Evolutionary conservation across 1,140 invertebrate species (phyloP), one percentile per base, ranked within the genome.

Genomic region (Sarcophaga peregrina): DNA sequence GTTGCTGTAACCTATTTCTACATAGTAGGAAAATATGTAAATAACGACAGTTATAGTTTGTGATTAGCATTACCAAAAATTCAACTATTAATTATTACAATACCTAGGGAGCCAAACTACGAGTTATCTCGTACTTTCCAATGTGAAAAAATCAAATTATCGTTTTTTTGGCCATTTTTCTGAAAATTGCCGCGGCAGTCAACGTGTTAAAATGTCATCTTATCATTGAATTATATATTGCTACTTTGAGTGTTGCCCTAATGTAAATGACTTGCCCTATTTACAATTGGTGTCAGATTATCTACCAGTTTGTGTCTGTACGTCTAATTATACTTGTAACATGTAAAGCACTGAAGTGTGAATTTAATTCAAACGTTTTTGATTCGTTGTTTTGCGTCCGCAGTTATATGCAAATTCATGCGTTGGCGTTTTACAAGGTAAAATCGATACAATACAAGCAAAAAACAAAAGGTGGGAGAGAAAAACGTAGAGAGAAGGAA

Each of bases 361-460:
- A 78, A 47, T 78, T 78, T 48, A 52, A 78, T 78, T 78, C 47
- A 78, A 78, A 52, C 75, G 48, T 5, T 78, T 13, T 78, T 47
- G n/a, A 76, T 47, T 76, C 68, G 17, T 47, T 76, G 47, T 78
- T 48, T 17, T 37, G 25, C 20, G 47, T 48, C 47, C n/a, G 47
- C 20, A n/a, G 47, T 78, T 50, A 78, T 78, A 78, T 78, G 75
- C 75, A 78, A 78, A 78, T 78, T 10, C 17, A 17, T 78, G 75
- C 75, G 75, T 78, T 78, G 75, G 75, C 20, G 75, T 78, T 78
- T 78, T 78, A 78, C 75, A 78, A 78, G 75, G 75, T 78, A 78
- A 78, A 52, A 52, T 78, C 17, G 75, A 37, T 37, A 37, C 25
- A 37, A 2, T 37, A 37, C 25, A 37, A 37, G 4, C 25, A 37